A percentile compares a stretch with the other conserved stretches of the same genome.
Conservation (phyloP, 2,797 vertebrate species). For the Anabas testudineus region DNA sequence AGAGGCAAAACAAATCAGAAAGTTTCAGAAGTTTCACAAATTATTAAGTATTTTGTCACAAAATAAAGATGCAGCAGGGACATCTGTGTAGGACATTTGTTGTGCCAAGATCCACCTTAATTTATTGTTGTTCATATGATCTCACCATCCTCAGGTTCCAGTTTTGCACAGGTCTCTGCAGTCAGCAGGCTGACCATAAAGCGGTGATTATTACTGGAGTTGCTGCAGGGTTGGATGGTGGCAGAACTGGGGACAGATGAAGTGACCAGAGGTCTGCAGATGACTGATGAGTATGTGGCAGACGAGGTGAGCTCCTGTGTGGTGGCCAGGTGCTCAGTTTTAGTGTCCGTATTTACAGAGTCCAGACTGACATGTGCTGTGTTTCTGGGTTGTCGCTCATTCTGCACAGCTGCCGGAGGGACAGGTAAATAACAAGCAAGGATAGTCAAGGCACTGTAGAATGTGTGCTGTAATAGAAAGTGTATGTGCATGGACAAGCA, state of each 20-base stretch:
- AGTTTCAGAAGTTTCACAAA: too few species aligned
- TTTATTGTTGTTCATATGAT: neutral
- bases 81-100: too few species aligned
- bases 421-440: neutral
- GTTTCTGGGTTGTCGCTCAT: slow-evolving; percentile 93
- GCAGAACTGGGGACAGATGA: slow-evolving; percentile 56
- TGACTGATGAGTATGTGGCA: slow-evolving; percentile 69
- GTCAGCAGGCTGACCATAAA: slow-evolving; percentile 95
- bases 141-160: slow-evolving; percentile 92
- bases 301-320: slow-evolving; percentile 75
- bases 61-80: too few species aligned
- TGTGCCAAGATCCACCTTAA: too few species aligned
- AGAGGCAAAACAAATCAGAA: neutral
- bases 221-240: slow-evolving; percentile 62
- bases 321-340: slow-evolving; percentile 82
- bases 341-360: slow-evolving; percentile 75
- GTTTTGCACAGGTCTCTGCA: slow-evolving; percentile 91
- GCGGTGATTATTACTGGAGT: slow-evolving; percentile 86
- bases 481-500: neutral
- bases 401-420: slow-evolving; percentile 89
- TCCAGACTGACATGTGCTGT: slow-evolving; percentile 88
- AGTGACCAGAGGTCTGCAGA: slow-evolving; percentile 71
- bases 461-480: neutral
- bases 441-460: fast-evolving
- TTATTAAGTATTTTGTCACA: too few species aligned